Evolutionary conservation across 2,797 vertebrate species (phyloP).

Genomic region (Austrolebias charrua): DNA sequence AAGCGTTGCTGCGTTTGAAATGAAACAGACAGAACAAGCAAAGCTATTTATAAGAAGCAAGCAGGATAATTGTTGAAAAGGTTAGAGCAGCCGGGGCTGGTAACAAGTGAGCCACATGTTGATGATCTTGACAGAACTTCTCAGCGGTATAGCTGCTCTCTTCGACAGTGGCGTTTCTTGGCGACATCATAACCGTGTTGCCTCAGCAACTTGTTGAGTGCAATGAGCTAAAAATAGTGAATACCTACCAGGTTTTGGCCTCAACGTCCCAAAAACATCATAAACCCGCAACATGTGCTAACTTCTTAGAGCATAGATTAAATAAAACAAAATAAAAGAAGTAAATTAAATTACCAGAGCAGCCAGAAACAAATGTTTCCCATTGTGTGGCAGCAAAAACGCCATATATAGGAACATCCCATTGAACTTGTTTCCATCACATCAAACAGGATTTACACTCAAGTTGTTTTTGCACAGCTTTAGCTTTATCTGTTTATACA

Average conservation of each 20-base stretch:
- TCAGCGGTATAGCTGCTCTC: no score
- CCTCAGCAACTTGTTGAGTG: slow-evolving; percentile 13
- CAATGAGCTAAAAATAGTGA: slow-evolving; percentile 4
- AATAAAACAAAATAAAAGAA: slow-evolving; percentile 8
- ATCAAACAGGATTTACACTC: slow-evolving; percentile 20
- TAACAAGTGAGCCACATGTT: slow-evolving; percentile 56
- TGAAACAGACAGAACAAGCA: slow-evolving; percentile 67
- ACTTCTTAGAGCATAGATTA: slow-evolving; percentile 18
- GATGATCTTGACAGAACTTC: slow-evolving; percentile 21
- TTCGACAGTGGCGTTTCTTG: no score
- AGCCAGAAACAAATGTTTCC: slow-evolving; percentile 32
- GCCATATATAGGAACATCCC: slow-evolving; percentile 25
- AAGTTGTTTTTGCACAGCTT: slow-evolving; percentile 39
- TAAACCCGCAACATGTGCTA: slow-evolving; percentile 8
- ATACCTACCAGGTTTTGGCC: neutral
- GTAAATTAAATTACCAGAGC: slow-evolving; percentile 21
- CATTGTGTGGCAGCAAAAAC: slow-evolving; percentile 27
- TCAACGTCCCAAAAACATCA: slow-evolving; percentile 18
- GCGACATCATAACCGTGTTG: neutral
- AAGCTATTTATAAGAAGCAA: slow-evolving; percentile 68
- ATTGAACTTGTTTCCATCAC: slow-evolving; percentile 48
- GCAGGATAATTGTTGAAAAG: slow-evolving; percentile 74
- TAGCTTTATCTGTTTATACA: slow-evolving; percentile 50
- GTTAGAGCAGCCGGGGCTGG: slow-evolving; percentile 49
- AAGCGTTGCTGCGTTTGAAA: slow-evolving; percentile 59